These are phyloP conservation scores for Scaptomyza reducta DNA, from an alignment of 2,888 invertebrate species.

Conservation along the genomic window DNA sequence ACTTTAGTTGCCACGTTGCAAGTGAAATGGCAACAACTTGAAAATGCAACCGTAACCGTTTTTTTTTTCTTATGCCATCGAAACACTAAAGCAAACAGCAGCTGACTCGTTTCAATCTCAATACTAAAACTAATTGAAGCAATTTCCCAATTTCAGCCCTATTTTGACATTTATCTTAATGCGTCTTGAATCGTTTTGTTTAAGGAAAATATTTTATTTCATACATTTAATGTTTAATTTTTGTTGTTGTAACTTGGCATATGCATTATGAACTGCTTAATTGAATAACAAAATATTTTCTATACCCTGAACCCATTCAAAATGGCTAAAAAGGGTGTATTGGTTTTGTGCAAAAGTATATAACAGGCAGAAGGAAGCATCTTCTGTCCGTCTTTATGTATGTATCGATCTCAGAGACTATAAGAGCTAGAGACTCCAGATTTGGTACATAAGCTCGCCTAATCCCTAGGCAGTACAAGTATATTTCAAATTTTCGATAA, in stretches of 20 bases:
- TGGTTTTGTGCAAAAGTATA: too few relatives aligned
- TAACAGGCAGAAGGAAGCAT: too few relatives aligned
- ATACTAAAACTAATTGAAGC: conserved; percentile 8
- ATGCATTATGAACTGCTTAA: conserved; percentile 56
- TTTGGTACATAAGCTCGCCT: too few relatives aligned
- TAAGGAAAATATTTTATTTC: conserved; percentile 73
- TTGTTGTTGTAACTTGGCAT: conserved; percentile 47
- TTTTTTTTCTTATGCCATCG: conserved; percentile 64
- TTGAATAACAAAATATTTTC: conserved; percentile 55
- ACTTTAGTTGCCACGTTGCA: conserved; percentile 8
- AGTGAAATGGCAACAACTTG: conserved; percentile 67
- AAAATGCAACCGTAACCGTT: conserved; percentile 77
- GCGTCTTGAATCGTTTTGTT: conserved; percentile 37
- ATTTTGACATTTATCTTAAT: conserved; percentile 5
- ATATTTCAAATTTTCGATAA: too few relatives aligned
- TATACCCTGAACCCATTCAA: too few relatives aligned
- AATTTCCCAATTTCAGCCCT: conserved; percentile 25
- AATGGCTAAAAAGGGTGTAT: too few relatives aligned
- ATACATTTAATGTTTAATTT: conserved; percentile 32
- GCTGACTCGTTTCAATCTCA: conserved; percentile 55
- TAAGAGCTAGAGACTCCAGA: too few relatives aligned
- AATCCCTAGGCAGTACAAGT: too few relatives aligned
- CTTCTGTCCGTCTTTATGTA: too few relatives aligned
- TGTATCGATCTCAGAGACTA: too few relatives aligned
- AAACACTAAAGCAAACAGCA: conserved; percentile 63